Conservation (phyloP, 2,113 vertebrate genomes). For the Vombatus ursinus region DNA sequence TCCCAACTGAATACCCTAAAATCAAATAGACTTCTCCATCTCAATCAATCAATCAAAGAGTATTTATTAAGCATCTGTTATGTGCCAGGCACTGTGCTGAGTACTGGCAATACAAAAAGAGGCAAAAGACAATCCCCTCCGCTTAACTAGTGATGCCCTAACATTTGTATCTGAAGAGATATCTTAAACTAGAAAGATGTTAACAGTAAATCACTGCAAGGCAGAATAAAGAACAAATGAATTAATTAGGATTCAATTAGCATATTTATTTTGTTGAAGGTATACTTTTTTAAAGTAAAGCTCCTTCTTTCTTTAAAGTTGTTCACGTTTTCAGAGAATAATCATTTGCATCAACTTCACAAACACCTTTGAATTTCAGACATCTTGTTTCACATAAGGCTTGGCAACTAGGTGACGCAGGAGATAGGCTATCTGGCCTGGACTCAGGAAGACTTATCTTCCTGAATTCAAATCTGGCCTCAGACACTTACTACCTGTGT, state of each 20-base stretch:
- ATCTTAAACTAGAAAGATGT: slow-evolving; percentile 29
- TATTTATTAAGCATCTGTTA: background rate
- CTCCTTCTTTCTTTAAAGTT: background rate
- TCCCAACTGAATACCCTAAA: slow-evolving; percentile 9
- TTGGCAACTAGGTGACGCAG: background rate
- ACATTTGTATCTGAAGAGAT: slow-evolving; percentile 36
- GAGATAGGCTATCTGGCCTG: too few relatives aligned
- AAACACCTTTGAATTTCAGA: background rate
- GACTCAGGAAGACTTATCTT: too few relatives aligned
- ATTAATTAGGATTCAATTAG: background rate
- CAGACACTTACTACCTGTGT: background rate
- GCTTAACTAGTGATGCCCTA: slow-evolving; percentile 19
- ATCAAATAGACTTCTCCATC: slow-evolving; percentile 26
- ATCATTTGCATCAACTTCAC: background rate
- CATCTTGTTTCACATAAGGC: background rate
- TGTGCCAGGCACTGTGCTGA: background rate
- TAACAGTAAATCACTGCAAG: slow-evolving; percentile 6
- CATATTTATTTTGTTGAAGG: background rate
- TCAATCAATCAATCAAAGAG: background rate
- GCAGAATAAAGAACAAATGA: slow-evolving; percentile 6
- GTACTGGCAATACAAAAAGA: background rate
- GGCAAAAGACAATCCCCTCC: background rate
- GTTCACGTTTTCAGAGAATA: slow-evolving; percentile 7
- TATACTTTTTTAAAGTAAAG: background rate
- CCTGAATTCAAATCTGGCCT: too few relatives aligned